Evolutionary conservation across 1,140 invertebrate genomes (phyloP), one percentile per base, ranked within the genome.

Genomic region (Copidosoma floridanum): DNA sequence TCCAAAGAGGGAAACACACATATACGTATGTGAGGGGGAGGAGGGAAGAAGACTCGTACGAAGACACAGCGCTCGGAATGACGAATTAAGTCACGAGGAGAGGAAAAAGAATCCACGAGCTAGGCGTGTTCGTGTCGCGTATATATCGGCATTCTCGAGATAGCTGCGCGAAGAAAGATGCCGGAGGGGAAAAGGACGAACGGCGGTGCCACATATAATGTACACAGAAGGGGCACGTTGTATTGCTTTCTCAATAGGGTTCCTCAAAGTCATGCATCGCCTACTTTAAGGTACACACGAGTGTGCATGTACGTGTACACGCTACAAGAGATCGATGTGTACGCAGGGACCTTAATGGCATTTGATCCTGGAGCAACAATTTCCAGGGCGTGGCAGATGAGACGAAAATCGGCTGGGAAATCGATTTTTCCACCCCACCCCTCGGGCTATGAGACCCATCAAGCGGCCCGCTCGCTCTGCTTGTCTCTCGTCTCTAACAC

Each of bases 231-330:
- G 14, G 23, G 51, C 18, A 26, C 32, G 23, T 48, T 57, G 65
- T 72, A 73, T 72, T 73, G 72, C 72, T 74, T 74, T 74, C 66
- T 71, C 69, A 70, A 71, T 74, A 73, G 72, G 71, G 70, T 71
- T 71, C 65, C 63, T 69, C 68, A 66, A 62, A 66, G 65, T 65
- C 69, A 65, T 69, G 68, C 68, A 70, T 57, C 63, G 32, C 23
- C 16, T 20, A 37, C 20, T 32, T 24, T 18, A 12, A 2, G 6
- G 29, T 26, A 24, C 24, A 20, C 40, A 11, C 24, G 27, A 8
- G 23, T 21, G 38, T 12, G 8, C 20, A 8, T 27, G 12, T 38
- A 8, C 5, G n/a, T 41, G 21, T 50, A 18, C 14, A 27, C 3
- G 20, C 32, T n/a, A n/a, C n/a, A n/a, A n/a, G n/a, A n/a, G n/a